Evolutionary conservation across 2,888 invertebrate species (phyloP), one percentile per base, ranked within the genome.

Genomic region (Ellobium chinense): DNA sequence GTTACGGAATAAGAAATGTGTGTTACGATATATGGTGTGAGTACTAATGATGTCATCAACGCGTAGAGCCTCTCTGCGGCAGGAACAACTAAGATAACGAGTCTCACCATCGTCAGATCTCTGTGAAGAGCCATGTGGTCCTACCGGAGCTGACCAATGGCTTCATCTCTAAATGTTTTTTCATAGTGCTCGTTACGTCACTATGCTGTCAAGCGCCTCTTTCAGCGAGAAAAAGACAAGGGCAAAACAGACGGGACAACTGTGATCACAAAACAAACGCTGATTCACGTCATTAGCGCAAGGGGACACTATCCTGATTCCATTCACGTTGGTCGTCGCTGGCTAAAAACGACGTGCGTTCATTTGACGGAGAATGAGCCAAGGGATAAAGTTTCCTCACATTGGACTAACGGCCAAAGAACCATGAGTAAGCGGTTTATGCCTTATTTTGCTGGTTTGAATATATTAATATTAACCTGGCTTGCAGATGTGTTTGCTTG

Each of bases 341-440:
- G 24, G 37, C 39, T 66, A 37, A 37, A 21, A 37, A 27, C 66
- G 9, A 66, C 37, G 9, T 39, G 37, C 66, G 39, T 66, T 66
- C 66, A 66, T 66, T 66, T 66, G 12, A 37, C 27, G 4, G 66
- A 12, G 39, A n/a, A 37, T 37, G 37, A 24, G 37, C 24, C n/a
- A 36, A 12, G 39, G 24, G 66, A 66, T 9, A 39, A 66, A n/a
- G 29, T 54, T 69, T 7, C 18, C 68, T 31, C 21, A 2, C 0
- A 9, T 54, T 14, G 69, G 69, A 69, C 54, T 54, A 46, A 4
- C 18, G 69, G 12, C 46, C 14, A 37, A 12, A 69, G 69, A 69
- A 69, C 31, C 69, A 69, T 69, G 69, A 69, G 69, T 69, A 54
- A 69, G 69, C 69, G 29, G 9, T 21, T 69, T 69, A 29, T 66